Evolutionary conservation across 37 sponge, comb jelly and placozoan genomes (phyloP).

Genomic region (Mnemiopsis leidyi): DNA sequence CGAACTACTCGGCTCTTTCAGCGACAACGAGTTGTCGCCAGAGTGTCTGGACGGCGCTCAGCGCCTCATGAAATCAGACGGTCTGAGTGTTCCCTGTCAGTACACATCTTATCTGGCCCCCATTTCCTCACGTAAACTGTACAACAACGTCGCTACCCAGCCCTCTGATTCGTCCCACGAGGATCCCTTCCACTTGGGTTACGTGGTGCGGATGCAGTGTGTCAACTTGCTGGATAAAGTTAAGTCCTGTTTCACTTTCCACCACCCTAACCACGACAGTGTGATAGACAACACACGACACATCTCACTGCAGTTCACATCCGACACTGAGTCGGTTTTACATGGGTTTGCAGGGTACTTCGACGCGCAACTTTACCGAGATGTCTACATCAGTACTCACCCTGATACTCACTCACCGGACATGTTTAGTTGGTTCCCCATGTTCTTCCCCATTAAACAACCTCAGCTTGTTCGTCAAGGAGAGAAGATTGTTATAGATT

Average conservation of each 20-base stretch:
- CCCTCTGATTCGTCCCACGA: conserved; percentile 29
- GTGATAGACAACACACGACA: conserved; percentile 81
- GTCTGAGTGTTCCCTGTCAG: conserved; percentile 86
- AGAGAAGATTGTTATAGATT: conserved; percentile 67
- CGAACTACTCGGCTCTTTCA: conserved; percentile 98
- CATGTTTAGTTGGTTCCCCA: conserved; percentile 99
- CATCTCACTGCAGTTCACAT: conserved; percentile 68
- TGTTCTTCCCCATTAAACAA: conserved; percentile 86
- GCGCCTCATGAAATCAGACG: conserved; percentile 86
- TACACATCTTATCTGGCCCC: conserved; percentile 95
- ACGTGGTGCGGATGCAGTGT: conserved; percentile 87
- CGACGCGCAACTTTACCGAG: conserved; percentile 82
- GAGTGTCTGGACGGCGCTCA: conserved; percentile 99
- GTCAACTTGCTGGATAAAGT: conserved; percentile 72
- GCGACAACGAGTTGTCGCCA: conserved; percentile 99
- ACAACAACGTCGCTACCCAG: conserved; percentile 70
- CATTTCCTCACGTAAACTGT: conserved; percentile 77
- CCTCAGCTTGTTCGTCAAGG: conserved; percentile 71
- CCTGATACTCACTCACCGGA: conserved; percentile 84
- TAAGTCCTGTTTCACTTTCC: conserved; percentile 85
- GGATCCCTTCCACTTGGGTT: conserved; percentile 82
- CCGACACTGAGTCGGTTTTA: conserved; percentile 67
- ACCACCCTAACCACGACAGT: conserved; percentile 83
- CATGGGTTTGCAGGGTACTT: conserved; percentile 98
- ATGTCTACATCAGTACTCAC: conserved; percentile 83